phyloP scores from a whole-genome alignment of 2,113 vertebrate genomes.

The Cyanoderma ruficeps region DNA sequence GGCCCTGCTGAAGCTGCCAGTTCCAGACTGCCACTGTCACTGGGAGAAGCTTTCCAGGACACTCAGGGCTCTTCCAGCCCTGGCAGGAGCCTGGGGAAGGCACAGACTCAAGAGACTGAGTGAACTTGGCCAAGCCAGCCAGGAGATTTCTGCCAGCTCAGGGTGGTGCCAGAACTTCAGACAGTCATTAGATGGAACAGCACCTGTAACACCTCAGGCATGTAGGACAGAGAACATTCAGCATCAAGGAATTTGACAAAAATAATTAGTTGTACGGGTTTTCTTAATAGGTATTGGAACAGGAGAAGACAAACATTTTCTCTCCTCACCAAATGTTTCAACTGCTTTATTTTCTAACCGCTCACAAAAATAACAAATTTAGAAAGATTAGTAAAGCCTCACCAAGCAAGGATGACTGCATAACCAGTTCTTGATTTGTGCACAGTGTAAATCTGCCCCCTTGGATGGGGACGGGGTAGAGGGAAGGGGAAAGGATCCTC shows the following conservation, averaged over 20 bases:
- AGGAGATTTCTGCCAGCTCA: background rate
- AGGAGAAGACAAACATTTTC: background rate
- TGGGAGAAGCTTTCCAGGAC: background rate
- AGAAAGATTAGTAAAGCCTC: background rate
- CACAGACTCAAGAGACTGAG: background rate
- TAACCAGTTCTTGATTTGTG: background rate
- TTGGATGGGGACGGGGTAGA: background rate
- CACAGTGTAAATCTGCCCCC: background rate
- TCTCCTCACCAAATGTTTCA: background rate
- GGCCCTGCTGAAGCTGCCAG: background rate
- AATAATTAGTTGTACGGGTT: too few relatives aligned
- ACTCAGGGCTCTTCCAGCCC: background rate
- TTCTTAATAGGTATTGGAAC: background rate
- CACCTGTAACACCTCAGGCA: background rate
- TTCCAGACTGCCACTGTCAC: background rate
- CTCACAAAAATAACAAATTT: background rate
- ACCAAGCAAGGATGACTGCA: background rate
- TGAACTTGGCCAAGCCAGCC: background rate
- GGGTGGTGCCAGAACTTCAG: background rate
- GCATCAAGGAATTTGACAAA: background rate
- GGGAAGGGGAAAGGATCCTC: background rate
- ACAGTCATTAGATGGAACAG: background rate
- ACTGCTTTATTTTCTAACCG: fast-evolving
- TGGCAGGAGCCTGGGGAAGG: background rate
- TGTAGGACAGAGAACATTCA: background rate